Conservation (phyloP, 2,888 invertebrate species). For the Torymus aiolomorphi region DNA sequence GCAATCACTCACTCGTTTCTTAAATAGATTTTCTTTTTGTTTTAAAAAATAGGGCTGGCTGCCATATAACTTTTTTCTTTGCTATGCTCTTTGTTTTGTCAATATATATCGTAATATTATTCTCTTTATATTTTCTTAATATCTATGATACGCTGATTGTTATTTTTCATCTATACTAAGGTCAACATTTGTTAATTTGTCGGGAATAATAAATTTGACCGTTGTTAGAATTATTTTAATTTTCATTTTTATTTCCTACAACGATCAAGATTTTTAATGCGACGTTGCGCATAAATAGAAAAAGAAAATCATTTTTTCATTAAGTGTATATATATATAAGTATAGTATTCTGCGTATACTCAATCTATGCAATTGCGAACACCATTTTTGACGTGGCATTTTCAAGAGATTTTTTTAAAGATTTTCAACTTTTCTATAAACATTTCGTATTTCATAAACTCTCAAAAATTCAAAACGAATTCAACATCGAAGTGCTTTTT, state of each 20-base stretch:
- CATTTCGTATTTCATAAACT: slow-evolving; percentile 45
- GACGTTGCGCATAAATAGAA: slow-evolving; percentile 18
- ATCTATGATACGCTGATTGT: slow-evolving; percentile 48
- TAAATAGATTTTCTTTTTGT: slow-evolving; percentile 24
- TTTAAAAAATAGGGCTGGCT: slow-evolving; percentile 56
- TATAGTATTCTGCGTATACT: slow-evolving; percentile 31
- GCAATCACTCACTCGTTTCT: slow-evolving; percentile 4
- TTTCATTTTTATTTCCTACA: slow-evolving; percentile 9
- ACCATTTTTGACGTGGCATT: slow-evolving; percentile 40
- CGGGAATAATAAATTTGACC: slow-evolving; percentile 25
- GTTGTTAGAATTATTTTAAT: slow-evolving; percentile 8
- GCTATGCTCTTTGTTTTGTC: slow-evolving; percentile 14
- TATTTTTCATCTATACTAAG: slow-evolving; percentile 38
- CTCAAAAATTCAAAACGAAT: slow-evolving; percentile 47
- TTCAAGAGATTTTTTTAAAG: slow-evolving; percentile 30
- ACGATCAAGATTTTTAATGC: slow-evolving; percentile 8
- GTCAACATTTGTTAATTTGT: slow-evolving; percentile 39
- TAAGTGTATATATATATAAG: slow-evolving; percentile 9
- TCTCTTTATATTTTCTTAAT: slow-evolving; percentile 37
- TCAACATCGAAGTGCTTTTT: slow-evolving; percentile 40
- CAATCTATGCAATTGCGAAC: slow-evolving; percentile 44
- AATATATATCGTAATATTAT: slow-evolving; percentile 16
- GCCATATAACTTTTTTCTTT: slow-evolving; percentile 27
- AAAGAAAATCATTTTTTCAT: slow-evolving; percentile 25
- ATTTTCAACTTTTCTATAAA: slow-evolving; percentile 38